Evolutionary conservation across 1,140 invertebrate genomes (phyloP).

Genomic region (Agrypnia vestita): DNA sequence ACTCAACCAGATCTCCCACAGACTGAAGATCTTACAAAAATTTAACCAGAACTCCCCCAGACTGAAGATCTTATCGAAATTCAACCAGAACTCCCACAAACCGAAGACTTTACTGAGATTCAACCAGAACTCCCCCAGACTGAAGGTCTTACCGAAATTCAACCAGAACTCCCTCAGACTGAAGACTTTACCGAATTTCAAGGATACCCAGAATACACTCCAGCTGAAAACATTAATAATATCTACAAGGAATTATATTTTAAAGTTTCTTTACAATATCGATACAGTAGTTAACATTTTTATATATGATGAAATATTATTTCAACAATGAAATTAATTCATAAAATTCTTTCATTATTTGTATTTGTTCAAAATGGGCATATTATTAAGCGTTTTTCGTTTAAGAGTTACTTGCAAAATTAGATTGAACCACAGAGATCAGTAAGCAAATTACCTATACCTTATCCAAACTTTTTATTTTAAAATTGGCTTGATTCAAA

Average conservation of each 20-base stretch:
- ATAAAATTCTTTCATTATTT: no score
- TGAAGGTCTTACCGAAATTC: conserved; percentile 25
- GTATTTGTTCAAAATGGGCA: no score
- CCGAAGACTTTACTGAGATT: conserved; percentile 17
- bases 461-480: no score
- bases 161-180: no score
- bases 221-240: conserved; percentile 3
- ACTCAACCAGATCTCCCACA: background rate
- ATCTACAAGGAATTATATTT: conserved; percentile 5
- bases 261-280: background rate
- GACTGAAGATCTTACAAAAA: conserved; percentile 25
- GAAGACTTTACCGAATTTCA: conserved; percentile 1
- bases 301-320: no score
- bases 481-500: no score
- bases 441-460: no score
- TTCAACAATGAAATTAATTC: no score
- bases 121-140: background rate
- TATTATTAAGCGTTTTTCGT: no score
- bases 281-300: background rate
- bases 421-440: no score
- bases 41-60: background rate
- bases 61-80: conserved; percentile 30
- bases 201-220: conserved; percentile 1
- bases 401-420: no score
- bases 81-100: conserved; percentile 20